Evolutionary conservation across 2,888 invertebrate species (phyloP), one percentile per base, ranked within the genome.

Genomic region (Julus scandinavius): DNA sequence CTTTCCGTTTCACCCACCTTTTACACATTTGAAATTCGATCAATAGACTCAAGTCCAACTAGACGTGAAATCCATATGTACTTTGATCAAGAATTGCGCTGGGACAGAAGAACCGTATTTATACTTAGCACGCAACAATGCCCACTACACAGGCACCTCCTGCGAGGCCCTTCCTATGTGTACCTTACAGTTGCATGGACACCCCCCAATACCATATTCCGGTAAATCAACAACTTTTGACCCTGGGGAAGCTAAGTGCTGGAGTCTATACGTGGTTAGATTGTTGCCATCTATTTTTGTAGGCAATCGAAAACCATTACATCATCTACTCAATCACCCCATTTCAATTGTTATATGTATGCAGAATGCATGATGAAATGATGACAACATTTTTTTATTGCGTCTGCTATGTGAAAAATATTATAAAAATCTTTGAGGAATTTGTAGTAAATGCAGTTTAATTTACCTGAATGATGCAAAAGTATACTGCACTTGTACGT

Each of bases 51-150:
- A 50, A 85, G 85, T 50, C 50, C 85, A 85, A 85, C 85, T 49
- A 85, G 85, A 85, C 85, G 85, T 85, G 85, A 85, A 85, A 85
- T 85, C 85, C 85, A 49, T 49, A 85, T 85, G 85, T 85, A 85
- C 49, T 85, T 85, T 85, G 85, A 85, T 85, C 85, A 85, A 85
- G 85, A 85, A 45, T 85, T 85, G 45, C 50, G 29, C 45, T 49
- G 85, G 80, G 85, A 50, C 85, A 85, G 45, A 85, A n/a, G 85
- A 85, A 49, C 41, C 85, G 50, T 85, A 85, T 85, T 85, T 80
- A 80, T 80, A 80, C 38, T 80, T 80, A 80, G 80, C 38, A 80
- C 80, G 80, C 80, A 80, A 80, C 38, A 29, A 7, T 80, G 80
- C 13, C 38, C 80, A 38, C 38, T 29, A 38, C 80, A 80, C 80